Evolutionary conservation across 2,113 vertebrate genomes (phyloP), one percentile per base, ranked within the genome.

Genomic region (Labrus mixtus): DNA sequence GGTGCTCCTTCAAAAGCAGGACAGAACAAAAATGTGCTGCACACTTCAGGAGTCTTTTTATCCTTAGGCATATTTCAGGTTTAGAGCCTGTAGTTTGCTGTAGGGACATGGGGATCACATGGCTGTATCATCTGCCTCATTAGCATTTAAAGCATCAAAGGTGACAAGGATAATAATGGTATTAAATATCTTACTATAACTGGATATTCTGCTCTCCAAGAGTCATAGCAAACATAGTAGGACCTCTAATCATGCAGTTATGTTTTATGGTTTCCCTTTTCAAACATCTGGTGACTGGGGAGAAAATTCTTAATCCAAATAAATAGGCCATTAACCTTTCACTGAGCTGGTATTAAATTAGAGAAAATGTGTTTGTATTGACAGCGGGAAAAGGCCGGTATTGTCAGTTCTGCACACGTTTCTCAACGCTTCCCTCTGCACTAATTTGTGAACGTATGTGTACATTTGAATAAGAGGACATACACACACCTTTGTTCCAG

Each of bases 401-500:
- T n/a, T 25, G 17, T 72, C 33, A 37, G 13, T n/a, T 67, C 4
- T 50, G 22, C 25, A 37, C 20, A 43, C 5, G 15, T 37, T 23
- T 37, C 1, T 0, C n/a, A 36, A 48, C 29, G 17, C 25, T 53
- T 41, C n/a, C 1, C 6, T 16, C 3, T 33, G 2, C n/a, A 56
- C 22, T 11, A 7, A 55, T 11, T 51, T 41, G 4, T 51, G 36
- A 51, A 12, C 10, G 54, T 1, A 53, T 65, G 8, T 46, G 55
- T 60, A 16, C 1, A 36, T 17, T 12, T 51, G 3, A 25, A 55
- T 22, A 56, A 54, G 60, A 5, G n/a, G 16, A 46, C 25, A 70
- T 76, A 33, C 29, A 33, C 29, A 41, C 67, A 95, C 94, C 93
- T 95, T 57, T 94, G 91, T 70, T 95, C 93, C 70, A 95, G 89